Evolutionary conservation across 2,113 vertebrate genomes (phyloP).

Genomic region (Scartelaos histophorus): DNA sequence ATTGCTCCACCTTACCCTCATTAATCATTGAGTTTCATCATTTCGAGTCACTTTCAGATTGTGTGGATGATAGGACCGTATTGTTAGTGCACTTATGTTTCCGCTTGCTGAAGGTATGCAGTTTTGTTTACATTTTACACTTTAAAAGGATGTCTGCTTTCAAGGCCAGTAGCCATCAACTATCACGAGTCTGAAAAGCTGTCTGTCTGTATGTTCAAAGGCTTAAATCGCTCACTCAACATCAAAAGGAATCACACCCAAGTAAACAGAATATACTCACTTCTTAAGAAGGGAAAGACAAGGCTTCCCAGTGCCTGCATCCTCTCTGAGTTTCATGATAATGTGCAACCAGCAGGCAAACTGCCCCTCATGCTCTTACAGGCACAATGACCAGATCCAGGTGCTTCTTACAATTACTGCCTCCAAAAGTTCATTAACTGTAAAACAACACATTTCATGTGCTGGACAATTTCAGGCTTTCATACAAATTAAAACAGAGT

Average conservation of each 20-base stretch:
- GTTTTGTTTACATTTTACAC: background rate
- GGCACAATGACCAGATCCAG: constrained; percentile 27
- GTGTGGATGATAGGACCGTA: background rate
- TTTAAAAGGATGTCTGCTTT: background rate
- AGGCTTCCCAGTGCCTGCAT: constrained; percentile 27
- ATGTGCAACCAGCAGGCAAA: constrained; percentile 8
- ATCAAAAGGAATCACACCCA: constrained; percentile 37
- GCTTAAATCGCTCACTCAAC: constrained; percentile 10
- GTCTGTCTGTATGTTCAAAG: constrained; percentile 27
- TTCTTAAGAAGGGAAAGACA: constrained; percentile 25
- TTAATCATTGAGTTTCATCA: background rate
- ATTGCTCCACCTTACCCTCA: background rate
- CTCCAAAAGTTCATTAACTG: constrained; percentile 48
- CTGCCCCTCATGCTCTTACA: constrained; percentile 1
- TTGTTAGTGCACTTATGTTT: background rate
- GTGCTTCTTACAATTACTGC: constrained; percentile 19
- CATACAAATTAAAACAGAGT: constrained; percentile 52
- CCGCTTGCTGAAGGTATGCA: background rate
- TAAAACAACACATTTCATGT: constrained; percentile 52
- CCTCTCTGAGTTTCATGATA: constrained; percentile 9
- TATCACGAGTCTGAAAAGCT: constrained; percentile 11
- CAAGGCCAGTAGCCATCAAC: background rate
- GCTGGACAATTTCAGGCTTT: constrained; percentile 55
- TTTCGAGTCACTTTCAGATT: background rate
- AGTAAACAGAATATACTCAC: background rate